Evolutionary conservation across 2,888 invertebrate genomes (phyloP).

Genomic region (Emmelina monodactyla): DNA sequence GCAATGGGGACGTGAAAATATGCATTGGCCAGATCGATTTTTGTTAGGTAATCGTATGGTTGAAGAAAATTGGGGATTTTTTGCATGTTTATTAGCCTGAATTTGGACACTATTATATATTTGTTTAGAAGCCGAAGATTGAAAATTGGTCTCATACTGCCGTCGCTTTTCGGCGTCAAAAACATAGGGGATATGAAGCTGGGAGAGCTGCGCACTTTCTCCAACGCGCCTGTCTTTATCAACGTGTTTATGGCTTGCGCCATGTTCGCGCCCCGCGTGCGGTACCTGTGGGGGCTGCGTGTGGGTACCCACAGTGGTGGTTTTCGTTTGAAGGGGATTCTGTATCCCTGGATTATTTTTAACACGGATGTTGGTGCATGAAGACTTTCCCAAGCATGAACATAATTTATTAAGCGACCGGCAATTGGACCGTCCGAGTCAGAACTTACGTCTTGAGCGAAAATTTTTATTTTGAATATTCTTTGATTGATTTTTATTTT

Average conservation of each 20-base stretch:
- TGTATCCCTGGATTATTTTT: too few species aligned
- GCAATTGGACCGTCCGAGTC: not conserved
- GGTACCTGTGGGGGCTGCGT: not conserved
- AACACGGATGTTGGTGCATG: not conserved
- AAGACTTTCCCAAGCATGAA: not conserved
- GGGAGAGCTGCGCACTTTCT: conserved; percentile 5
- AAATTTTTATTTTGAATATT: not conserved
- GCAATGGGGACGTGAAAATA: conserved; percentile 12
- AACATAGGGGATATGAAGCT: conserved; percentile 15
- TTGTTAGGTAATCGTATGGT: conserved; percentile 10
- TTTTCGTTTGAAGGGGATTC: too few species aligned
- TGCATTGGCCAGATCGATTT: conserved; percentile 11
- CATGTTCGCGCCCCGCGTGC: not conserved
- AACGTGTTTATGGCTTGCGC: not conserved
- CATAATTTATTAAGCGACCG: not conserved
- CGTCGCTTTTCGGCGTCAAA: conserved; percentile 13
- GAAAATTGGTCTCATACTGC: conserved; percentile 11
- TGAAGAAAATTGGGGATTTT: conserved; percentile 10
- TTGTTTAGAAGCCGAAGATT: conserved; percentile 11
- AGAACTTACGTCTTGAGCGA: not conserved
- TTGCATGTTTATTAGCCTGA: conserved; percentile 11
- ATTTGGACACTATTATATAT: conserved; percentile 7
- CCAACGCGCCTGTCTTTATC: not conserved
- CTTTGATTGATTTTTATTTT: too few species aligned
- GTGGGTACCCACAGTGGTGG: not conserved